Percentiles rank a stretch among this genome's conserved stretches.
Evolutionary conservation across 2,888 invertebrate species (phyloP).

Genomic region (Carterocephalus palaemon): DNA sequence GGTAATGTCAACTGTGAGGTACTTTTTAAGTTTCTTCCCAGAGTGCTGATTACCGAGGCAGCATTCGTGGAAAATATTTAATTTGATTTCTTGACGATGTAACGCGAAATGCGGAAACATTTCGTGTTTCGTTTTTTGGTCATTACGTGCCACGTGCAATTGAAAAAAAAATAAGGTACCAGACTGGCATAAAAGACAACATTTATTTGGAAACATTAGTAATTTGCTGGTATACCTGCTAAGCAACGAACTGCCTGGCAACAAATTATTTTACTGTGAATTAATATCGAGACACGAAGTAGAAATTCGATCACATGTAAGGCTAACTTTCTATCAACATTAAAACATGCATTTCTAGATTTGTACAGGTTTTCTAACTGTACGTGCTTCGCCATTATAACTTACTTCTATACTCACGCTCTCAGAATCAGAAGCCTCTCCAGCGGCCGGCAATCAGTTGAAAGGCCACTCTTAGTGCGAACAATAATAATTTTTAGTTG

Average conservation of each 20-base stretch:
- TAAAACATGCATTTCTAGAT: too few relatives aligned
- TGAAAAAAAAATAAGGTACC: slow-evolving; percentile 6
- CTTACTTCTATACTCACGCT: slow-evolving; percentile 12
- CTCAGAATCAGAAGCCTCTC: slow-evolving; percentile 17
- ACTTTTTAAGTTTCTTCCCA: slow-evolving; percentile 70
- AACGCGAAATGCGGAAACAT: slow-evolving; percentile 15
- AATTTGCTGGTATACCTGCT: too few relatives aligned
- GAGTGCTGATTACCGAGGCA: slow-evolving; percentile 56
- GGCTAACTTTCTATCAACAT: too few relatives aligned
- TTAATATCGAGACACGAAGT: too few relatives aligned
- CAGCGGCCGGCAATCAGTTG: slow-evolving; percentile 53
- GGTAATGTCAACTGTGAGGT: slow-evolving; percentile 74
- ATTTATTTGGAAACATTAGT: too few relatives aligned
- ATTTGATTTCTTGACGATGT: slow-evolving; percentile 30
- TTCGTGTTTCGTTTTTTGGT: slow-evolving; percentile 14
- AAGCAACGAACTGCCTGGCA: too few relatives aligned
- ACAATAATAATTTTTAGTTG: slow-evolving; percentile 77
- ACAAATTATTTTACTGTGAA: too few relatives aligned
- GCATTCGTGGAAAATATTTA: slow-evolving; percentile 39
- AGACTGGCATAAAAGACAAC: too few relatives aligned
- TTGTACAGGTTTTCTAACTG: not conserved
- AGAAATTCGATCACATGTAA: too few relatives aligned
- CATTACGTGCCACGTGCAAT: not conserved
- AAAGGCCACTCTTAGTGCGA: slow-evolving; percentile 75
- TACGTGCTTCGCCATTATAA: slow-evolving; percentile 10